Evolutionary conservation across 2,888 invertebrate genomes (phyloP), one percentile per base, ranked within the genome.

Genomic region (Parelbella ahira): DNA sequence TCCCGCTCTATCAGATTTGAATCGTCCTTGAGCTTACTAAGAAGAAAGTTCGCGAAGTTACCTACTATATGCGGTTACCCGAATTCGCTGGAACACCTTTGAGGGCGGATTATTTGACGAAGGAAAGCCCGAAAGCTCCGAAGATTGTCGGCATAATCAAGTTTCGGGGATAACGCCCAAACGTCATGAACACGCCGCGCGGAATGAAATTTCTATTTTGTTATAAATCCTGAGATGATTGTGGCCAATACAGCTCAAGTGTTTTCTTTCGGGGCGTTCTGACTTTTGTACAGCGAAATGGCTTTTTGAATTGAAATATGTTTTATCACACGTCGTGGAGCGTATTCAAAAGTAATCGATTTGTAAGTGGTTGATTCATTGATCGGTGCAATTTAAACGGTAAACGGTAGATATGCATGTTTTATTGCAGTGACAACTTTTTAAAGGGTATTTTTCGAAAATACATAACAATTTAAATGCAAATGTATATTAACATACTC

Each of bases 71-170:
- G 27, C 27, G 36, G 36, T 37, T n/a, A 25, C 25, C n/a, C 15
- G 24, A 36, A 18, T 18, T 24, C 18, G 7, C 8, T 18, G 36
- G n/a, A 11, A 37, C 25, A 27, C 27, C 36, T 37, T 37, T 37
- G 19, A 12, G 25, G 23, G 19, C n/a, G n/a, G n/a, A 15, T 37
- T 19, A 37, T n/a, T 19, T 37, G 23, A 33, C 8, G 32, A 36
- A 37, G 13, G 27, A 4, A 23, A 27, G 12, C 36, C 19, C 10
- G 18, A 8, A 37, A 27, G 19, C 15, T 37, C n/a, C 3, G 4
- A 25, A 11, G 9, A 34, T 25, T 25, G 15, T n/a, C 15, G 36
- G 6, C n/a, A 7, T 23, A 10, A 24, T 25, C 10, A 25, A 25
- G 25, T 25, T 37, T 25, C 3, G 2, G 12, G n/a, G n/a, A n/a